Conservation (phyloP, 2,888 invertebrate genomes). For the Nezara viridula region DNA sequence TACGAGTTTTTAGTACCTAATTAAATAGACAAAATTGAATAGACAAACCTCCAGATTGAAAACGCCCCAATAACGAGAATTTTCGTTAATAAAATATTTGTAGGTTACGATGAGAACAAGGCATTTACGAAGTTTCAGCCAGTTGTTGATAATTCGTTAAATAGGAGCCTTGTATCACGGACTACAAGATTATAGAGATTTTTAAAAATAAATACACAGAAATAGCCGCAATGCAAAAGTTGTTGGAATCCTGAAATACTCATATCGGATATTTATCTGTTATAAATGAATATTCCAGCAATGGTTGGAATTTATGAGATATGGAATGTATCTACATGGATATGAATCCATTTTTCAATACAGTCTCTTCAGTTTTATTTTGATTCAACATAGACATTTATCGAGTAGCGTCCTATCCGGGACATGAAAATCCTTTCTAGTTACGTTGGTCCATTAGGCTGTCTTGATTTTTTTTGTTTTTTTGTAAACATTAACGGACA, state of each 20-base stretch:
- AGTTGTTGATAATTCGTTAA: too few relatives aligned
- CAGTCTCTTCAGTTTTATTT: neutral
- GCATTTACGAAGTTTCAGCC: too few relatives aligned
- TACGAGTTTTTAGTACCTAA: too few relatives aligned
- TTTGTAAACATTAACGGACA: neutral
- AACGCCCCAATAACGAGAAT: too few relatives aligned
- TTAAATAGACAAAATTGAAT: too few relatives aligned
- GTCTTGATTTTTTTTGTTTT: neutral
- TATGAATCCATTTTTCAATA: slow-evolving; percentile 28
- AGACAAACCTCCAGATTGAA: too few relatives aligned
- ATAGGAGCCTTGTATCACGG: too few relatives aligned
- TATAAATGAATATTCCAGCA: neutral
- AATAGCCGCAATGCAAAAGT: neutral
- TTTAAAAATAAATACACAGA: neutral
- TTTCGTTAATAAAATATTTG: too few relatives aligned
- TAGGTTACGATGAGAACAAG: too few relatives aligned
- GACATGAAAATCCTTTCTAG: neutral
- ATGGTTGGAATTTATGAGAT: neutral
- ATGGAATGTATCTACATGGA: neutral
- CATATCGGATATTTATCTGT: neutral
- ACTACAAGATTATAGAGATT: too few relatives aligned
- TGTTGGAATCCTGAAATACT: neutral
- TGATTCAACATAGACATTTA: neutral
- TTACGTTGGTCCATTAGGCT: neutral
- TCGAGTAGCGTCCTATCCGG: neutral